phyloP scores from a whole-genome alignment of 2,113 vertebrate species.

The Formicarius rufipectus region DNA sequence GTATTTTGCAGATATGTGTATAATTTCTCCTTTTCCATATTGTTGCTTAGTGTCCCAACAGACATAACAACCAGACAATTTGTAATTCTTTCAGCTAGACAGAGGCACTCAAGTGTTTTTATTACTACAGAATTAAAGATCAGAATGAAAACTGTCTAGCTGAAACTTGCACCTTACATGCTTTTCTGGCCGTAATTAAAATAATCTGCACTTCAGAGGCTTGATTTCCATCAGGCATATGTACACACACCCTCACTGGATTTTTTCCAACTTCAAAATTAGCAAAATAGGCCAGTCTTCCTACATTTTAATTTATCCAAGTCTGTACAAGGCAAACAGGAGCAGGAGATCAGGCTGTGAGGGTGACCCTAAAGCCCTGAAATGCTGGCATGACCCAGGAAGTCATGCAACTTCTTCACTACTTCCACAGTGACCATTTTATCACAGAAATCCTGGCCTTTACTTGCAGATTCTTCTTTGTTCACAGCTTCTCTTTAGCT shows the following conservation, averaged over 20 bases:
- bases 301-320: neutral
- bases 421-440: neutral
- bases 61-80: neutral
- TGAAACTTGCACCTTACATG: neutral
- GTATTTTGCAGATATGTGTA: neutral
- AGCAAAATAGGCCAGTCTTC: neutral
- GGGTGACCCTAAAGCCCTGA: neutral
- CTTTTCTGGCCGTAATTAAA: slow-evolving; percentile 36
- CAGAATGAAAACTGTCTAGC: neutral
- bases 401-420: neutral
- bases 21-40: neutral
- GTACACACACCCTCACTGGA: neutral
- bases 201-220: slow-evolving; percentile 29
- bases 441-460: neutral
- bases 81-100: neutral
- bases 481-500: neutral
- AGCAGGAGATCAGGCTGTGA: neutral
- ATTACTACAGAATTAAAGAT: neutral
- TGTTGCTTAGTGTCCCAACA: neutral
- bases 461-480: neutral
- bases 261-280: neutral
- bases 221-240: neutral
- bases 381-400: neutral
- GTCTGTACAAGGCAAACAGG: neutral
- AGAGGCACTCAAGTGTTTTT: neutral